Evolutionary conservation across 2,113 vertebrate species (phyloP).

Genomic region (Xyrauchen texanus): DNA sequence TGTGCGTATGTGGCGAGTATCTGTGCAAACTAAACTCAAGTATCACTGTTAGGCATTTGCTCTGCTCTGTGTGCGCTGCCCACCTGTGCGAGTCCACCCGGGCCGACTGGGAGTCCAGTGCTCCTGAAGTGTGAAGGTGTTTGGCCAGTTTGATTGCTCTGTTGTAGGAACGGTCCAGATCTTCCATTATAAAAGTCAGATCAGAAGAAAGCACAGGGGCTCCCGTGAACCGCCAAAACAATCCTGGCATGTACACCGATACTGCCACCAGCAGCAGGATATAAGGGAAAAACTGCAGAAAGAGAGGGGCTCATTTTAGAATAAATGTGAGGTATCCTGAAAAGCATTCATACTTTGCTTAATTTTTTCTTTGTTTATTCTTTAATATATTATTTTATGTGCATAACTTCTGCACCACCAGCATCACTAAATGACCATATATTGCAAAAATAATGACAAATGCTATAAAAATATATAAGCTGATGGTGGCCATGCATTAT

Average conservation of each 20-base stretch:
- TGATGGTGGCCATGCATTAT: too few species aligned
- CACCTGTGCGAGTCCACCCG: conserved; percentile 52
- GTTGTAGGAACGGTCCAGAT: conserved; percentile 92
- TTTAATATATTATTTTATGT: too few species aligned
- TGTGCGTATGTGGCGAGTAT: too few species aligned
- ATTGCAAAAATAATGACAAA: too few species aligned
- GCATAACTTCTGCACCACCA: too few species aligned
- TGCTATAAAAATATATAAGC: too few species aligned
- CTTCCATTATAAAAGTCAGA: conserved; percentile 92
- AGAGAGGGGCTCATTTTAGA: background rate
- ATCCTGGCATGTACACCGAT: conserved; percentile 82
- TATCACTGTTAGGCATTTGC: too few species aligned
- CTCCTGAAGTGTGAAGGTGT: conserved; percentile 55
- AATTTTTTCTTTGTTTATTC: too few species aligned
- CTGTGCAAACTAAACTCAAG: too few species aligned
- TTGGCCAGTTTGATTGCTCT: conserved; percentile 86
- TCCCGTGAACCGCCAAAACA: conserved; percentile 89
- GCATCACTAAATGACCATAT: too few species aligned
- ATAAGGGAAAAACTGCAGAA: conserved; percentile 90
- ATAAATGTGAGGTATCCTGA: too few species aligned
- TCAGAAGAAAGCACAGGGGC: conserved; percentile 88
- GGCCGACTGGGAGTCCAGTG: conserved; percentile 56
- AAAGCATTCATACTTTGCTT: too few species aligned
- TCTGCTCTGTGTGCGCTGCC: background rate
- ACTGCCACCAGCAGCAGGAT: conserved; percentile 87